Base-by-base conservation (phyloP, 2,797 vertebrate species). In the Heterohyrax brucei region DNA sequence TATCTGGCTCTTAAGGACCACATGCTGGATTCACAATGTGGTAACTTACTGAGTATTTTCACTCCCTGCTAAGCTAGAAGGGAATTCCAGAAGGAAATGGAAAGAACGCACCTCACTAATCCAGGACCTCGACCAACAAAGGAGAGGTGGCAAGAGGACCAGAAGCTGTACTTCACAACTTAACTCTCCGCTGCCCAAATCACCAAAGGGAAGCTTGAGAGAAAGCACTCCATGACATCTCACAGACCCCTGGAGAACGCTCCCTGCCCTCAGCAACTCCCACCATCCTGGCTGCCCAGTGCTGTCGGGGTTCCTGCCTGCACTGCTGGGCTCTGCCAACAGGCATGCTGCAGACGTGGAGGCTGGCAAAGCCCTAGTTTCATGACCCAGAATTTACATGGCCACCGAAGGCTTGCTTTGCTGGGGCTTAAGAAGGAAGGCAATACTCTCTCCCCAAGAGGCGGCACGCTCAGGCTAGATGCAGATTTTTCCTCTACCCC, bases 1-100 rank as follows among this genome's bases (percentile, higher is more conserved):
- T 90, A 91, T 50, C 85, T 87, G 87, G 96, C 76, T 80, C 70
- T 73, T 56, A 83, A 66, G 39, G 73, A 39, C 30, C 83, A 82
- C 1, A 8, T 48, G 19, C 39, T 85, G 50, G 30, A 28, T n/a
- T 86, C 80, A 5, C 82, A 83, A 83, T 50, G 75, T 0, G 1
- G 48, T 6, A 50, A 46, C 7, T 87, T 61, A 81, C 0, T 81
- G 50, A 64, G 13, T 44, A 82, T 59, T 66, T 68, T 44, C 30
- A 90, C 21, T 92, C 76, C 75, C 76, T 80, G 86, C 70, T 83
- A 91, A 73, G 50, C 50, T 46, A 28, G n/a, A 44, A 0, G 33
- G 59, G 64, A 75, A 86, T 7, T 73, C n/a, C 66, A 80, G 56
- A 91, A 77, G 86, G 75, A 92, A 93, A 88, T 14, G 76, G 48